These are phyloP conservation scores for Paracentrotus lividus DNA, from an alignment of 53 echinoderm and acorn worm species.

Conservation along the genomic window DNA sequence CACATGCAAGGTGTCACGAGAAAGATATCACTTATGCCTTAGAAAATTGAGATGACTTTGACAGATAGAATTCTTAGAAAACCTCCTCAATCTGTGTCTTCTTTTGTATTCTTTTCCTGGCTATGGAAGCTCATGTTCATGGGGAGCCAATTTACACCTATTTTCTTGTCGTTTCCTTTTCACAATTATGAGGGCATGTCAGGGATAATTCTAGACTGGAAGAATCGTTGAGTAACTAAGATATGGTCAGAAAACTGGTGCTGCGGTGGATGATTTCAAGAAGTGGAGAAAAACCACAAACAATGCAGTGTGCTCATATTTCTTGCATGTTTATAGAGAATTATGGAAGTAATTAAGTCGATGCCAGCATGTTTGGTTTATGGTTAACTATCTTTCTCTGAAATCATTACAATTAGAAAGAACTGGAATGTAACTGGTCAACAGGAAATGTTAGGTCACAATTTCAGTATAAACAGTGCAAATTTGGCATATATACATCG, in stretches of 20 bases:
- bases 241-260: slow-evolving; percentile 16
- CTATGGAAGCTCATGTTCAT: not conserved
- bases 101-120: not conserved
- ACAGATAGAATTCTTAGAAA: not conserved
- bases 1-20: not conserved
- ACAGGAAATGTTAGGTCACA: not conserved
- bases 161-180: slow-evolving; percentile 8
- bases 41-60: slow-evolving; percentile 12
- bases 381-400: not conserved
- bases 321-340: not conserved
- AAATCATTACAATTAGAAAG: not conserved
- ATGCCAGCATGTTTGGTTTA: slow-evolving; percentile 17
- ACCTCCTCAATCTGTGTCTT: slow-evolving; percentile 7
- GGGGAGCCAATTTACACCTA: slow-evolving; percentile 56
- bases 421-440: not conserved
- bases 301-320: not conserved
- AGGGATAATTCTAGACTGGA: not conserved
- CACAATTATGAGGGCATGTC: not conserved
- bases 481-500: not conserved
- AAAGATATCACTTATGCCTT: not conserved
- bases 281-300: not conserved
- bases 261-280: not conserved
- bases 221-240: not conserved
- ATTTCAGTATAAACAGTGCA: not conserved
- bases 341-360: not conserved